These are phyloP conservation scores for Anodontia alba DNA, from an alignment of 2,888 invertebrate species.

Conservation along the genomic window DNA sequence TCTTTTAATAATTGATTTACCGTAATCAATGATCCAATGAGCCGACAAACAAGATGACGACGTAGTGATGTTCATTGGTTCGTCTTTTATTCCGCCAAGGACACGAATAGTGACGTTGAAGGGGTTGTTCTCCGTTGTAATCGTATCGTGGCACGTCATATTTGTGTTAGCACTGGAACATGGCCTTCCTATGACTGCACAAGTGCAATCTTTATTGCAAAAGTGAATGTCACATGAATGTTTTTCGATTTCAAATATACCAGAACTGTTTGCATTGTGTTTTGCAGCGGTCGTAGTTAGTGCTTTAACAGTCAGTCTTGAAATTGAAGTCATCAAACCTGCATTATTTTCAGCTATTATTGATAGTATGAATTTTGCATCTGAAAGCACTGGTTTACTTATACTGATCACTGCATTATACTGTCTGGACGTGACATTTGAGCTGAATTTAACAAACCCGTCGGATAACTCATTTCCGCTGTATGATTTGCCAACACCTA, in stretches of 20 bases:
- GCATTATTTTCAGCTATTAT: conserved; percentile 56
- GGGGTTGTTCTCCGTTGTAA: not conserved
- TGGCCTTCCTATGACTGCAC: conserved; percentile 54
- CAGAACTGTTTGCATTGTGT: conserved; percentile 57
- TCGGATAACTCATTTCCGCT: conserved; percentile 46
- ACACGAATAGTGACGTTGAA: not conserved
- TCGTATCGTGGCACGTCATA: conserved; percentile 5
- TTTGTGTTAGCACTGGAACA: conserved; percentile 34
- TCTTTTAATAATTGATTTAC: conserved; percentile 16
- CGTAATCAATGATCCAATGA: conserved; percentile 34
- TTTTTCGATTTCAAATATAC: conserved; percentile 55
- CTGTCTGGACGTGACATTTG: not conserved
- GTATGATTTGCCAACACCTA: conserved; percentile 47
- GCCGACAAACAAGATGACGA: conserved; percentile 52
- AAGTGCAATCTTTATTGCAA: conserved; percentile 64
- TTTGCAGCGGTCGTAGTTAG: conserved; percentile 32
- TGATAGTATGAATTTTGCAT: conserved; percentile 44
- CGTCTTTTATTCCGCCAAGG: not conserved
- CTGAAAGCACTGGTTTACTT: conserved; percentile 5
- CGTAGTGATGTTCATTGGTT: not conserved
- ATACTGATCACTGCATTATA: conserved; percentile 8
- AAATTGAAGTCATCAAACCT: conserved; percentile 39
- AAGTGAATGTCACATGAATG: too few species aligned
- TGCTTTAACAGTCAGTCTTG: conserved; percentile 48
- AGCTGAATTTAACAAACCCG: conserved; percentile 4